A percentile compares a stretch with the other conserved stretches of the same genome.
Evolutionary conservation across 2,113 vertebrate genomes (phyloP).

Genomic region (Scomber scombrus): DNA sequence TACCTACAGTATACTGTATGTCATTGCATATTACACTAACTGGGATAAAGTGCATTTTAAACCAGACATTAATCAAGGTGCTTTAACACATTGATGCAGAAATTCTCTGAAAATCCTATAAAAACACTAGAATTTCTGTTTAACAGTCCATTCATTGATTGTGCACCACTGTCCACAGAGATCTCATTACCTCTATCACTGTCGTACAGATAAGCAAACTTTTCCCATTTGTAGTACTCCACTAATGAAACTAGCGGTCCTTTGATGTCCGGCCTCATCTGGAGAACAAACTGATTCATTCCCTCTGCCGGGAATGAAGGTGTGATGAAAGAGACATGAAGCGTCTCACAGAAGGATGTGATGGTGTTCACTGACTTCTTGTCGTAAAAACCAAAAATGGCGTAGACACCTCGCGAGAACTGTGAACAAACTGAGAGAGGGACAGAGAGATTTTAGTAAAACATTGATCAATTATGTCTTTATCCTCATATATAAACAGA

Average conservation of each 20-base stretch:
- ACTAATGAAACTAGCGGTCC: slow-evolving; percentile 96
- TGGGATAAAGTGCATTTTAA: no score
- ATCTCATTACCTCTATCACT: slow-evolving; percentile 91
- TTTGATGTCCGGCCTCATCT: slow-evolving; percentile 98
- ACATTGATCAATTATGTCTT: no score
- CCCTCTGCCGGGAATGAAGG: slow-evolving; percentile 98
- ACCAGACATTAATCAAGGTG: no score
- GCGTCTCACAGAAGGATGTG: slow-evolving; percentile 97
- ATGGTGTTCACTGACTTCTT: slow-evolving; percentile 99
- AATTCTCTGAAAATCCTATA: no score
- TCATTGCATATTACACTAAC: no score
- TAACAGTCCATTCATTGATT: no score
- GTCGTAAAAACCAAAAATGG: slow-evolving; percentile 99
- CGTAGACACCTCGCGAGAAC: slow-evolving; percentile 98
- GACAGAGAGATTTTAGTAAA: slow-evolving; percentile 1
- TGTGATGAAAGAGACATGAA: slow-evolving; percentile 98
- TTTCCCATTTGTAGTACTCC: slow-evolving; percentile 98
- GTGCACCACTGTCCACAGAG: no score
- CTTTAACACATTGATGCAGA: no score
- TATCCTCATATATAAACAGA: no score
- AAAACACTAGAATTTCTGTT: no score
- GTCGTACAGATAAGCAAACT: slow-evolving; percentile 97
- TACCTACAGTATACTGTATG: no score
- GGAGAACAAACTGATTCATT: slow-evolving; percentile 96
- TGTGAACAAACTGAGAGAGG: slow-evolving; percentile 92